Percentiles rank a stretch among this genome's conserved stretches.
Evolutionary conservation across 2,888 invertebrate genomes (phyloP).

Genomic region (Acanthopleura granulata): DNA sequence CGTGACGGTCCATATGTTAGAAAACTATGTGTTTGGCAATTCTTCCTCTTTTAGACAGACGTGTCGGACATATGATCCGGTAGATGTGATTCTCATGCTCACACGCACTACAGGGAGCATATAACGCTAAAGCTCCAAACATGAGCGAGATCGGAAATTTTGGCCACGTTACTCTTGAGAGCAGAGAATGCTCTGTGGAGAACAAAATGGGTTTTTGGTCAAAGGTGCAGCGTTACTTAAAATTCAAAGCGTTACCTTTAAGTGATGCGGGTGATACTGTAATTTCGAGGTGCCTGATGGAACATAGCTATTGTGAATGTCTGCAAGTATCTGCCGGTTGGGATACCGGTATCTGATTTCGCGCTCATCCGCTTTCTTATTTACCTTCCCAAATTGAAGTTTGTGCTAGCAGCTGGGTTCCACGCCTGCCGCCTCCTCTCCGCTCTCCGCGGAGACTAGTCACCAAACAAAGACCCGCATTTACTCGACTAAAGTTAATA

Average conservation of each 20-base stretch:
- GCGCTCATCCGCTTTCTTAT: not conserved
- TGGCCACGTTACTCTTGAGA: too few species aligned
- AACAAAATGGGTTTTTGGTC: too few species aligned
- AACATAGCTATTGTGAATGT: not conserved
- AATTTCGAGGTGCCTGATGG: slow-evolving; percentile 1
- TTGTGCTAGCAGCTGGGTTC: slow-evolving; percentile 16
- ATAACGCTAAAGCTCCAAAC: too few species aligned
- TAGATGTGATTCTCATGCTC: too few species aligned
- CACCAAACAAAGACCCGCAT: not conserved
- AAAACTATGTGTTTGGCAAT: slow-evolving; percentile 8
- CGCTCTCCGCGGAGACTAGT: slow-evolving; percentile 3
- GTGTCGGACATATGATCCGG: not conserved
- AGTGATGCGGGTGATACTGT: not conserved
- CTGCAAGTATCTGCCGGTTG: slow-evolving; percentile 14
- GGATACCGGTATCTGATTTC: slow-evolving; percentile 3
- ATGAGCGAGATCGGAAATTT: too few species aligned
- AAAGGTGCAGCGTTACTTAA: not conserved
- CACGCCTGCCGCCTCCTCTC: not conserved
- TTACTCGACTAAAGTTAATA: slow-evolving; percentile 12
- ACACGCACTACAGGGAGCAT: too few species aligned
- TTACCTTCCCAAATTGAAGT: slow-evolving; percentile 19
- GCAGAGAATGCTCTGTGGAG: too few species aligned
- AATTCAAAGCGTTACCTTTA: slow-evolving; percentile 11
- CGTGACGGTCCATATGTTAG: slow-evolving; percentile 1
- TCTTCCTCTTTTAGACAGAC: slow-evolving; percentile 9